Evolutionary conservation across 2,888 invertebrate genomes (phyloP), one percentile per base, ranked within the genome.

Genomic region (Octodonta nipae): DNA sequence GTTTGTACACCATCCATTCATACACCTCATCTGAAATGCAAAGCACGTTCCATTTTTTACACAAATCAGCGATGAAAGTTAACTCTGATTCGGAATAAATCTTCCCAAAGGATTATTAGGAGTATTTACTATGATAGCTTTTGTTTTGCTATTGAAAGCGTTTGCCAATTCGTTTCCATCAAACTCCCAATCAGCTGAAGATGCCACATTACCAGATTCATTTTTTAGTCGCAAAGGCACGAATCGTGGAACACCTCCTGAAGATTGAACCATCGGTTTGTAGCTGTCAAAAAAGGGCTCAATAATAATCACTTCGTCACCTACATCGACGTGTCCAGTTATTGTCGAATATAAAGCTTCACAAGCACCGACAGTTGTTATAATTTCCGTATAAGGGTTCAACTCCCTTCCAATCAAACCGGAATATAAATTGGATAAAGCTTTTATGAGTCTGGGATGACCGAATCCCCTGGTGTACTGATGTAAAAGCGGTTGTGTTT

Each of bases 241-340:
- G 56, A 84, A 95, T 40, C 73, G 79, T 1, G 91, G 80, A 10
- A 73, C 65, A 1, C 93, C 98, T 2, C 89, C 87, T 2, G 91
- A 89, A 47, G 78, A 75, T 44, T 68, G 72, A 8, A 93, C 83
- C 85, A 96, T 92, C 1, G 92, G 91, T 45, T 84, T 86, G 54
- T 99, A 98, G 55, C 95, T 96, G 62, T 98, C 98, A 56, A 92
- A 99, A 64, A 81, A 96, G 0, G 98, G 98, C 58, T 98, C 98
- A 42, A 98, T 91, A 14, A 98, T 86, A 37, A 96, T 91, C 34
- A 89, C 92, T 66, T 93, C 86, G 56, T 85, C 85, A 1, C 81
- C 91, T 2, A 71, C 71, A 47, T 85, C 83, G 5, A 95, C 76
- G 52, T 91, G 84, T 10, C 48, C 48, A 63, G 61, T 32, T 39